phyloP scores from a whole-genome alignment of 2,113 vertebrate genomes.

The Procapra przewalskii region DNA sequence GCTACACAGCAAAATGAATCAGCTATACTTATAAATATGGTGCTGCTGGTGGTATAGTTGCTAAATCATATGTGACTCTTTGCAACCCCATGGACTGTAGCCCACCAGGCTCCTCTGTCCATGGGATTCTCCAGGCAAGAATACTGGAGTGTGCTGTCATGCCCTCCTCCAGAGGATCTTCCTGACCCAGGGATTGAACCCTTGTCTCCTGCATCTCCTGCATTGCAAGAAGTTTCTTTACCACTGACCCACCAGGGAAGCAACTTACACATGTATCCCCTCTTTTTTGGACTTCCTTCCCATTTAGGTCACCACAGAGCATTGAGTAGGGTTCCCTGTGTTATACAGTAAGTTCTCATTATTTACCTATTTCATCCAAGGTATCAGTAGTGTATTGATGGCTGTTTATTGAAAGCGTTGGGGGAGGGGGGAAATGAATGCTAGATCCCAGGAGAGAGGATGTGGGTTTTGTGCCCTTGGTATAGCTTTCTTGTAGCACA shows the following conservation, averaged over 20 bases:
- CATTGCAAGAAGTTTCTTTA: neutral
- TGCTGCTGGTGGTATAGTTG: neutral
- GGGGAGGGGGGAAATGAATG: rapidly evolving
- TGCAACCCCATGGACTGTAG: neutral
- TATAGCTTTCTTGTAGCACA: neutral
- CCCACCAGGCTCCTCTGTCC: neutral
- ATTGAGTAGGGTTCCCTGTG: neutral
- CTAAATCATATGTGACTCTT: neutral
- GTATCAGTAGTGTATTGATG: neutral
- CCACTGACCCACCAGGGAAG: neutral
- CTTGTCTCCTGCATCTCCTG: neutral
- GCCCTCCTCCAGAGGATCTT: neutral
- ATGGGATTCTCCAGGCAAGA: neutral
- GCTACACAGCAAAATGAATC: neutral
- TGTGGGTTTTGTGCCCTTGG: neutral
- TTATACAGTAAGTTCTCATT: neutral
- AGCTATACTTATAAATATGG: neutral
- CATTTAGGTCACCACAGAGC: neutral
- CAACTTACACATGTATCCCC: neutral
- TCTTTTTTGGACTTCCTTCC: neutral
- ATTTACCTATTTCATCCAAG: neutral
- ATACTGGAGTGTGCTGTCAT: neutral
- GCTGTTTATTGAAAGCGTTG: neutral
- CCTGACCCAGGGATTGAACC: neutral
- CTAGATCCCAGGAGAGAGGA: neutral